These are phyloP conservation scores for Excalfactoria chinensis DNA, from an alignment of 2,113 vertebrate species.

Conservation along the genomic window DNA sequence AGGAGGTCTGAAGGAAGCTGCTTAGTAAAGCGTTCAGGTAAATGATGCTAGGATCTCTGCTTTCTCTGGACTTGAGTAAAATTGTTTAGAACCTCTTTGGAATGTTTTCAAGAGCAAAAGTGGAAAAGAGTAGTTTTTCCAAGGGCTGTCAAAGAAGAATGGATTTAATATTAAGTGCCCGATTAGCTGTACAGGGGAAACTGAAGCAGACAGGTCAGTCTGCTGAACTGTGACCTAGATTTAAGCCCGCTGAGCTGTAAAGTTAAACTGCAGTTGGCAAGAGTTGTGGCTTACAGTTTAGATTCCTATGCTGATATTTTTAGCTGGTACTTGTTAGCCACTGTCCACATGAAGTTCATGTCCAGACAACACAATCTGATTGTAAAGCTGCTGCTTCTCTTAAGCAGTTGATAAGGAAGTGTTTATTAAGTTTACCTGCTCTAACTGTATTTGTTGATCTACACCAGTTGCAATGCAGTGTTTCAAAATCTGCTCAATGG, in stretches of 20 bases:
- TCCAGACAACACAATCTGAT: not conserved
- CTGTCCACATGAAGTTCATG: not conserved
- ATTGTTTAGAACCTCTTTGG: not conserved
- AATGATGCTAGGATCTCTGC: fast-evolving
- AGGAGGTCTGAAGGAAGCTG: not conserved
- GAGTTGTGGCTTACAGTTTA: not conserved
- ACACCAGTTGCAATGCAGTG: not conserved
- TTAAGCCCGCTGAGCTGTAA: not conserved
- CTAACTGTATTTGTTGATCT: not conserved
- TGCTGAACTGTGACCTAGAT: not conserved
- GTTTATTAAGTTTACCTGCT: no score
- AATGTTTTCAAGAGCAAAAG: not conserved
- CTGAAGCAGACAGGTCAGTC: not conserved
- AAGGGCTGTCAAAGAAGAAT: not conserved
- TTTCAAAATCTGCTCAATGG: not conserved
- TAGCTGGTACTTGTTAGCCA: not conserved
- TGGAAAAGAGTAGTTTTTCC: not conserved
- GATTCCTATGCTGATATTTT: not conserved
- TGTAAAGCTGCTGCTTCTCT: not conserved
- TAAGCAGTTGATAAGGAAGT: not conserved
- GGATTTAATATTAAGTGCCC: not conserved
- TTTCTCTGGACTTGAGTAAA: not conserved
- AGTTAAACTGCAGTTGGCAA: not conserved
- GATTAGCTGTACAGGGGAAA: not conserved
- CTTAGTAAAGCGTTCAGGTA: not conserved